Evolutionary conservation across 1,140 invertebrate genomes (phyloP), one percentile per base, ranked within the genome.

Genomic region (Oscheius sp.): DNA sequence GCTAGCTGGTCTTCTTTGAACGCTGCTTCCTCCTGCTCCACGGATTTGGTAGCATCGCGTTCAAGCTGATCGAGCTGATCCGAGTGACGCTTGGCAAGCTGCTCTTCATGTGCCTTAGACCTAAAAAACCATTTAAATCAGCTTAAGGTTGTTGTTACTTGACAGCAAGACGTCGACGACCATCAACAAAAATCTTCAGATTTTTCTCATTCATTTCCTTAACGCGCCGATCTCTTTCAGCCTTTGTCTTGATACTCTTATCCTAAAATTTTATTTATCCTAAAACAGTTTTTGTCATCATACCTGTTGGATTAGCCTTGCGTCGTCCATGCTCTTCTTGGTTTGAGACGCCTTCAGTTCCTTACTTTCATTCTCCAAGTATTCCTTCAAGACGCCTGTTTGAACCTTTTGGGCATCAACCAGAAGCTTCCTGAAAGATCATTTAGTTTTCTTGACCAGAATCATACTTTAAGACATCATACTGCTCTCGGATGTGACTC

Each of bases 161-260:
- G 78, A 94, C 91, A 65, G 91, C 91, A n/a, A 88, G 86, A 35
- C 88, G 86, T 82, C 93, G 97, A 61, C 94, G 89, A 85, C 99
- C 95, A 80, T 99, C 96, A 88, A 98, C 91, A 83, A 99, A 99
- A 80, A 95, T 93, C 86, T 99, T 99, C 20, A 94, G 95, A 85
- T 99, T 99, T 83, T 97, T 98, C 81, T 97, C 94, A 82, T 97
- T 96, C 80, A 98, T 93, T 85, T 99, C 96, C 73, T 94, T 88
- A 42, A 89, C 84, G 42, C 89, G 82, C 79, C 88, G 87, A 80
- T 99, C 97, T 80, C 95, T 93, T 82, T 99, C 97, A 26, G 93
- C 93, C 81, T 98, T 95, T 52, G 95, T 97, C 85, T 95, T 93
- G 29, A 99, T 87, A 0, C 93, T 95, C 85, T 97, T 97, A 84